Conservation (phyloP, 2,888 invertebrate species). For the Noctua comes region DNA sequence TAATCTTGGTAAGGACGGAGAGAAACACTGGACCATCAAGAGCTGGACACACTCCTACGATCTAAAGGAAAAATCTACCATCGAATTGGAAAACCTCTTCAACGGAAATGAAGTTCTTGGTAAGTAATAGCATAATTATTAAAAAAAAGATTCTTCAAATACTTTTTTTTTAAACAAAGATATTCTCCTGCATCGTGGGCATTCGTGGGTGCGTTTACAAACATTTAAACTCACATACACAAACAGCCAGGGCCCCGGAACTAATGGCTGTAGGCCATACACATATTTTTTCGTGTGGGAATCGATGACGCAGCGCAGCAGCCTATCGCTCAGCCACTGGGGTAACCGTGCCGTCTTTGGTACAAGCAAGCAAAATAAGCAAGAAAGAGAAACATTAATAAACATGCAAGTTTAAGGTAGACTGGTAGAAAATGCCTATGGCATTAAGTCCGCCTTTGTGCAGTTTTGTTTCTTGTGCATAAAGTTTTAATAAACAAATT, state of each 20-base stretch:
- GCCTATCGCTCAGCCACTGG: neutral
- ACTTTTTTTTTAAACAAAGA: too few species aligned
- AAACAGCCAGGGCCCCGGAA: neutral
- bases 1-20: constrained; percentile 70
- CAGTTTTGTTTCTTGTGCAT: too few species aligned
- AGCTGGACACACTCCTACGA: constrained; percentile 71
- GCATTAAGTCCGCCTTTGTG: too few species aligned
- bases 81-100: constrained; percentile 79
- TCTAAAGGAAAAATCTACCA: constrained; percentile 73
- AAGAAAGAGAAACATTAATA: neutral
- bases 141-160: too few species aligned
- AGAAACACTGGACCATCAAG: constrained; percentile 74
- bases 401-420: neutral
- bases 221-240: neutral
- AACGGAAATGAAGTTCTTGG: constrained; percentile 78
- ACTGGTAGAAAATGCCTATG: too few species aligned
- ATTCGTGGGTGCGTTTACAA: neutral
- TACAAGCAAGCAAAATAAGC: neutral
- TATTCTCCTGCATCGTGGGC: neutral
- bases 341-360: neutral
- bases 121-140: constrained; percentile 57
- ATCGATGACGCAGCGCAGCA: neutral
- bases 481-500: too few species aligned
- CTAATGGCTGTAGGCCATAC: neutral
- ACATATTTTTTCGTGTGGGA: neutral